phyloP scores from a whole-genome alignment of 2,113 vertebrate genomes.

The Pangasianodon hypophthalmus region DNA sequence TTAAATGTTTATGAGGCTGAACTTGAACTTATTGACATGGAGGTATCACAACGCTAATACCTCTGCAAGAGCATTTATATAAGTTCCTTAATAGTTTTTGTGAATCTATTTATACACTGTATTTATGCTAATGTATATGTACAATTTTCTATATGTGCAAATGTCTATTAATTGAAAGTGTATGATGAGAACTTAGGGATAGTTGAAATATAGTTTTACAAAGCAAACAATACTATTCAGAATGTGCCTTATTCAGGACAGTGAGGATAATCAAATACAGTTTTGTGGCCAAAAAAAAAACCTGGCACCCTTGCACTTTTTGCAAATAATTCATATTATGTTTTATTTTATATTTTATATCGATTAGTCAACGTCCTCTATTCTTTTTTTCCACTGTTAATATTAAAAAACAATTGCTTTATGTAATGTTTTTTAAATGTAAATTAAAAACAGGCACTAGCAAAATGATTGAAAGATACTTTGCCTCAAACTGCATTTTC shows the following conservation, averaged over 20 bases:
- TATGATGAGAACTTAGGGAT: conserved; percentile 19
- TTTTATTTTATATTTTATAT: not conserved
- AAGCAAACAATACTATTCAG: not conserved
- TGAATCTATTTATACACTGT: conserved; percentile 40
- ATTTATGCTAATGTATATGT: conserved; percentile 41
- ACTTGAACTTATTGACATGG: not conserved
- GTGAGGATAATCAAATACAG: not conserved
- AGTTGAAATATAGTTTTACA: conserved; percentile 1
- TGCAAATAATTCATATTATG: not conserved
- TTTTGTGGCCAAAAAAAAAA: not conserved
- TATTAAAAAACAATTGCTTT: not conserved
- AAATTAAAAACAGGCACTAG: not conserved
- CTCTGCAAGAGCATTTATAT: conserved; percentile 17
- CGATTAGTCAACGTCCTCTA: not conserved
- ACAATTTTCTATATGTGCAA: conserved; percentile 35
- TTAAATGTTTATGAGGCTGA: not conserved
- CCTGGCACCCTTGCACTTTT: not conserved
- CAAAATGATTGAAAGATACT: not conserved
- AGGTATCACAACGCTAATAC: not conserved
- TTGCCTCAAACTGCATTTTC: not conserved
- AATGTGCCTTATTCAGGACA: conserved; percentile 15
- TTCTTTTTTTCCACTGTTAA: not conserved
- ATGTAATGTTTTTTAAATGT: not conserved
- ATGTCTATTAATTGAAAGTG: conserved; percentile 29
- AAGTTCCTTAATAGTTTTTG: conserved; percentile 14